Conservation (phyloP, 2,888 invertebrate genomes). For the Saturnia pavonia region DNA sequence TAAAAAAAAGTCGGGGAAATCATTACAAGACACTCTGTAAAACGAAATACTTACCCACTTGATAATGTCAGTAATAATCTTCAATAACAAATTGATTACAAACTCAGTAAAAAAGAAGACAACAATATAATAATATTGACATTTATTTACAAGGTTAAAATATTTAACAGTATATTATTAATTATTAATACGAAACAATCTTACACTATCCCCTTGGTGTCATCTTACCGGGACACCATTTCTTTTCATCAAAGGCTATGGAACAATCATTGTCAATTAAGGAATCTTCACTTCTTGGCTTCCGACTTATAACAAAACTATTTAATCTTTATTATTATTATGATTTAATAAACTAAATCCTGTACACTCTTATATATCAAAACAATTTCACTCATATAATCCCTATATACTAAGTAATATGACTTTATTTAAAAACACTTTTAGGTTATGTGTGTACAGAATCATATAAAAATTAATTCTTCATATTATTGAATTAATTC, state of each 20-base stretch:
- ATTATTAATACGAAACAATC: slow-evolving; percentile 43
- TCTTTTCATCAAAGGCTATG: slow-evolving; percentile 49
- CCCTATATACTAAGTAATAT: background rate
- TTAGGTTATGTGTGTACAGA: slow-evolving; percentile 3
- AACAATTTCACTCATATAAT: background rate
- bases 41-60: too few relatives aligned
- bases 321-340: background rate
- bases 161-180: slow-evolving; percentile 63
- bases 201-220: slow-evolving; percentile 34
- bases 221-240: slow-evolving; percentile 19
- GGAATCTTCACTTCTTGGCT: slow-evolving; percentile 7
- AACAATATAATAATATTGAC: slow-evolving; percentile 24
- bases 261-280: slow-evolving; percentile 25
- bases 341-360: background rate
- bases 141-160: slow-evolving; percentile 72
- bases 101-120: background rate
- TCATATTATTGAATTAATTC: background rate
- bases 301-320: background rate
- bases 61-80: too few relatives aligned
- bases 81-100: too few relatives aligned
- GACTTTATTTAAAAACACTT: background rate
- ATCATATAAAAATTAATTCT: slow-evolving; percentile 8
- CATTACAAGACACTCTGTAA: too few relatives aligned
- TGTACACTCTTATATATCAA: background rate
- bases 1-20: too few relatives aligned